These are phyloP conservation scores for Beris chalybata DNA, from an alignment of 2,888 invertebrate species.

Conservation along the genomic window DNA sequence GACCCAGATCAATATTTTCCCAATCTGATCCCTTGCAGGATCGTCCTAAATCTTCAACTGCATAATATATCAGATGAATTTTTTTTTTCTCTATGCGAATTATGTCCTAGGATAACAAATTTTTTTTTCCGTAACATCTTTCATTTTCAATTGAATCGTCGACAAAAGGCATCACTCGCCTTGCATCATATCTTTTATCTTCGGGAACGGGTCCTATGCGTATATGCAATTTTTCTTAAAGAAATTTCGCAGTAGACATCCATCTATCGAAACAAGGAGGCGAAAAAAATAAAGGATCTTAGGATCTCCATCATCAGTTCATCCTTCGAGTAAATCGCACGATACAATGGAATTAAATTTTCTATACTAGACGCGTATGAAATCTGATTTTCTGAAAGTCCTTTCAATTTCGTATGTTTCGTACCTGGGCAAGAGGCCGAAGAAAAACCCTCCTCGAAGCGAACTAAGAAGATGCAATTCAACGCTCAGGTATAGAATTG, in stretches of 20 bases:
- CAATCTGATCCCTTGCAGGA: slow-evolving; percentile 11
- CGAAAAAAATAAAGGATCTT: slow-evolving; percentile 14
- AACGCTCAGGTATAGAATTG: slow-evolving; percentile 26
- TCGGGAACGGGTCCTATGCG: neutral
- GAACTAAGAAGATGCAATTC: slow-evolving; percentile 13
- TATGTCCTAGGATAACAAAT: slow-evolving; percentile 19
- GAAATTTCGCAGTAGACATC: slow-evolving; percentile 13
- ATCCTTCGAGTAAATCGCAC: slow-evolving; percentile 20
- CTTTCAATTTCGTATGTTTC: slow-evolving; percentile 7
- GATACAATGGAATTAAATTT: slow-evolving; percentile 30
- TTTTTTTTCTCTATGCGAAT: slow-evolving; percentile 7
- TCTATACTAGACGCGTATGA: slow-evolving; percentile 24
- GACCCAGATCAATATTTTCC: slow-evolving; percentile 27
- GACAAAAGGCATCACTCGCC: slow-evolving; percentile 24
- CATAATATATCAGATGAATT: slow-evolving; percentile 9
- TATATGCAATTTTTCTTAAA: slow-evolving; percentile 19
- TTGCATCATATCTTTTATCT: slow-evolving; percentile 19
- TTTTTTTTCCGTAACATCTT: neutral
- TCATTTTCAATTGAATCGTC: slow-evolving; percentile 23
- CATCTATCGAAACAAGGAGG: neutral
- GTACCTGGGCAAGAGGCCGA: slow-evolving; percentile 15
- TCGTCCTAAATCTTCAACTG: slow-evolving; percentile 17
- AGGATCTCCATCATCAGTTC: slow-evolving; percentile 23
- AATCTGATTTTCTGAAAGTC: slow-evolving; percentile 32
- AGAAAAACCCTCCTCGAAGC: slow-evolving; percentile 2